Evolutionary conservation across 1,140 invertebrate genomes (phyloP).

Genomic region (Penaeus chinensis): DNA sequence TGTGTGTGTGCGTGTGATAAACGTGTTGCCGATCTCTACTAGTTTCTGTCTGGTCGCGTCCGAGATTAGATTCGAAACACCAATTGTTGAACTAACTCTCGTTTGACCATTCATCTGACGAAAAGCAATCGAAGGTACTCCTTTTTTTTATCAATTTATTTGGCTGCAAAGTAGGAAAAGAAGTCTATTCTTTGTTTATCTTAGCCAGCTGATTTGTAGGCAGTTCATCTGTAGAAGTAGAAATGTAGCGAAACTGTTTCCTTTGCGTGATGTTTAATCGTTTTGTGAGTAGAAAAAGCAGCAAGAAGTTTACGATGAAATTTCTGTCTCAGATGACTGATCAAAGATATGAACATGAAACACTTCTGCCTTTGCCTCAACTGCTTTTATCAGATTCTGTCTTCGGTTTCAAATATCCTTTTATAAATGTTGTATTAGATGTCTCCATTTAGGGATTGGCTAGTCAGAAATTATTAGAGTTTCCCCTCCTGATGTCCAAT

Average conservation of each 20-base stretch:
- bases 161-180: too few relatives aligned
- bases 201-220: too few relatives aligned
- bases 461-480: constrained; percentile 54
- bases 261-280: too few relatives aligned
- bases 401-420: constrained; percentile 27
- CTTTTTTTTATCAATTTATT: too few relatives aligned
- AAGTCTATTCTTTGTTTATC: too few relatives aligned
- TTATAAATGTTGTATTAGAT: constrained; percentile 14
- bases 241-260: too few relatives aligned
- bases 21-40: constrained; percentile 34
- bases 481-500: constrained; percentile 6
- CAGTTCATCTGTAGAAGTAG: too few relatives aligned
- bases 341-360: constrained; percentile 44
- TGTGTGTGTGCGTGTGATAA: not conserved
- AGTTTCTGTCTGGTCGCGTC: constrained; percentile 57
- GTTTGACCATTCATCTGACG: constrained; percentile 26
- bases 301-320: not conserved
- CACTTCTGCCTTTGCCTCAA: constrained; percentile 48
- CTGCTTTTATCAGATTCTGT: constrained; percentile 8
- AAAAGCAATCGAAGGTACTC: not conserved
- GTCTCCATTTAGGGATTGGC: constrained; percentile 48
- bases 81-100: constrained; percentile 12
- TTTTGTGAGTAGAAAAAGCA: too few relatives aligned
- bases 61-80: constrained; percentile 54
- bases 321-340: constrained; percentile 8